Conservation (phyloP, 2,113 vertebrate genomes). For the Phocoena phocoena region DNA sequence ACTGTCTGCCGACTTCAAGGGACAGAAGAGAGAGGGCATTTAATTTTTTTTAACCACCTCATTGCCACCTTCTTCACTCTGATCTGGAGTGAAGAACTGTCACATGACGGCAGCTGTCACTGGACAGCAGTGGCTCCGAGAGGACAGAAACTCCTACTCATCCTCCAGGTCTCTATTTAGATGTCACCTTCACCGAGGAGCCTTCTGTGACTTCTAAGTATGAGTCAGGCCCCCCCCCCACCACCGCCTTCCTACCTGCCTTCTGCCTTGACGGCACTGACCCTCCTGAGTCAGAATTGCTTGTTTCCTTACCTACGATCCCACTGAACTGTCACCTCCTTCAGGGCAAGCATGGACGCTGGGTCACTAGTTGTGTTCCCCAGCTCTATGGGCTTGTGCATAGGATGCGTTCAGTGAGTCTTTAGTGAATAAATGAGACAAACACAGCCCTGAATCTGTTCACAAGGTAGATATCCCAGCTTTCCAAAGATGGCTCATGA, state of each 20-base stretch:
- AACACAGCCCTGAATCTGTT: neutral
- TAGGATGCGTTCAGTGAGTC: neutral
- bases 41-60: neutral
- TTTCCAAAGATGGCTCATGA: neutral
- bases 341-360: neutral
- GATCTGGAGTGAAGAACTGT: neutral
- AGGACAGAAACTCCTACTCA: slow-evolving; percentile 44
- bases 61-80: neutral
- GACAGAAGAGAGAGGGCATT: neutral
- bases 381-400: no score
- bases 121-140: neutral
- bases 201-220: slow-evolving; percentile 1
- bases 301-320: neutral
- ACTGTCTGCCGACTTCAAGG: neutral
- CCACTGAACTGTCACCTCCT: neutral
- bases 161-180: neutral
- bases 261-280: neutral
- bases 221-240: neutral
- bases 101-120: neutral
- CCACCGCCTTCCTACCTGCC: neutral
- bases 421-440: neutral
- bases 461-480: neutral
- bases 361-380: neutral
- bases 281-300: no score
- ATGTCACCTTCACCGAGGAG: slow-evolving; percentile 32